These are phyloP conservation scores for Ambastaia sidthimunki DNA, from an alignment of 2,797 vertebrate genomes.

Conservation along the genomic window DNA sequence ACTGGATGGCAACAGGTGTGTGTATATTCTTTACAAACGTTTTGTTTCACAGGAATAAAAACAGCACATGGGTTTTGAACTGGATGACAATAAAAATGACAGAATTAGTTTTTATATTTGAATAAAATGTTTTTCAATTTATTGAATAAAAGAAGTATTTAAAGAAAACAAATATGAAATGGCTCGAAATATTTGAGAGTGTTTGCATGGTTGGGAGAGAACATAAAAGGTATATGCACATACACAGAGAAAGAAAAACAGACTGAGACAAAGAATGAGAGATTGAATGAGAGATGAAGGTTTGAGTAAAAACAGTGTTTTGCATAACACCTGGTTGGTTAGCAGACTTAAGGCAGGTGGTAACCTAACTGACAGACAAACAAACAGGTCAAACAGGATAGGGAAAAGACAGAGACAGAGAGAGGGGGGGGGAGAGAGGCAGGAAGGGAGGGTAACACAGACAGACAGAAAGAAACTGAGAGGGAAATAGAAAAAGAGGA, in stretches of 20 bases:
- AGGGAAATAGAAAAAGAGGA: slow-evolving; percentile 34
- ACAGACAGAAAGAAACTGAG: slow-evolving; percentile 2
- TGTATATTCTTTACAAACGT: neutral
- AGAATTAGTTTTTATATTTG: neutral
- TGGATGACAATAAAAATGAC: neutral
- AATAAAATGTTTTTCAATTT: neutral
- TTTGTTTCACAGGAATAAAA: neutral
- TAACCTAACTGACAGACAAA: slow-evolving; percentile 45
- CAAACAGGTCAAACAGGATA: slow-evolving; percentile 44
- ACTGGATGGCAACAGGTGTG: neutral
- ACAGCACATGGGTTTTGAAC: neutral
- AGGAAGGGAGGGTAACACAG: slow-evolving; percentile 8
- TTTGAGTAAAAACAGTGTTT: slow-evolving; percentile 18
- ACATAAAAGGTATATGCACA: neutral
- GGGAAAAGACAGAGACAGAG: slow-evolving; percentile 21
- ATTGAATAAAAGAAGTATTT: neutral
- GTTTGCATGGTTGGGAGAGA: neutral
- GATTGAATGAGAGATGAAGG: slow-evolving; percentile 10
- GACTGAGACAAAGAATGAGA: slow-evolving; percentile 1
- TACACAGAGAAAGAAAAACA: neutral
- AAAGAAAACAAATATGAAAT: neutral
- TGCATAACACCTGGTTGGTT: slow-evolving; percentile 45
- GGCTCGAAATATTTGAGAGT: neutral
- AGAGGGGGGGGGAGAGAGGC: neutral
- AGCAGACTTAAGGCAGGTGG: slow-evolving; percentile 39